Base-by-base conservation (phyloP, 2,888 invertebrate species). In the Callyntrura guangdongensis region DNA sequence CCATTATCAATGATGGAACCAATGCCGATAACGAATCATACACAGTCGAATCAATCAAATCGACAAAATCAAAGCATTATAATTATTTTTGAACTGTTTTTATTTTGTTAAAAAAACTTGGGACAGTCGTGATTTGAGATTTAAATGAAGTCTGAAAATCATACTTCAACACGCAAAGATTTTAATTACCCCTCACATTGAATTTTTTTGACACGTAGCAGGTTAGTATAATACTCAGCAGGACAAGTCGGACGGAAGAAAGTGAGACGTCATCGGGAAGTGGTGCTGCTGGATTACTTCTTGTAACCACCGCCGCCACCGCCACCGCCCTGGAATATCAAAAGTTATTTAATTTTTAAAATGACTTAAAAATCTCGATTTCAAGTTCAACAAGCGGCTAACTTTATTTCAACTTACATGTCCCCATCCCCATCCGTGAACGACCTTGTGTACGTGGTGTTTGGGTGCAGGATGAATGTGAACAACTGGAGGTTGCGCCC, bases 341-440 rank as follows among this genome's bases (percentile, higher is more conserved):
- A 69, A 69, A 81, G 2, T 27, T 27, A 17, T 12, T 17, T 45
- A 20, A 14, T 59, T 59, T 27, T 74, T 45, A 8, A 36, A n/a
- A n/a, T 69, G 67, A 67, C 14, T 67, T 25, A 4, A 12, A n/a
- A 59, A 59, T 59, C 5, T 56, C n/a, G 20, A 61, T 20, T 61
- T 20, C 11, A n/a, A 20, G 11, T 61, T 17, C 20, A 25, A 11
- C 14, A 14, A 59, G 59, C 11, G 53, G n/a, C n/a, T n/a, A n/a
- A n/a, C n/a, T n/a, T n/a, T 53, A 14, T 53, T 56, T 56, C n/a
- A 11, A 56, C 91, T 86, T 27, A 82, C 86, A 64, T 85, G 85
- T 11, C 91, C 91, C 89, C 86, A 89, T n/a, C 91, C 91, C 91
- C 91, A 91, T 0, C 91, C 89, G 79, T 84, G 85, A 17, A 87